Percentiles rank a stretch among this genome's conserved stretches.
phyloP scores from a whole-genome alignment of 2,113 vertebrate genomes.

The Calyptomena viridis region DNA sequence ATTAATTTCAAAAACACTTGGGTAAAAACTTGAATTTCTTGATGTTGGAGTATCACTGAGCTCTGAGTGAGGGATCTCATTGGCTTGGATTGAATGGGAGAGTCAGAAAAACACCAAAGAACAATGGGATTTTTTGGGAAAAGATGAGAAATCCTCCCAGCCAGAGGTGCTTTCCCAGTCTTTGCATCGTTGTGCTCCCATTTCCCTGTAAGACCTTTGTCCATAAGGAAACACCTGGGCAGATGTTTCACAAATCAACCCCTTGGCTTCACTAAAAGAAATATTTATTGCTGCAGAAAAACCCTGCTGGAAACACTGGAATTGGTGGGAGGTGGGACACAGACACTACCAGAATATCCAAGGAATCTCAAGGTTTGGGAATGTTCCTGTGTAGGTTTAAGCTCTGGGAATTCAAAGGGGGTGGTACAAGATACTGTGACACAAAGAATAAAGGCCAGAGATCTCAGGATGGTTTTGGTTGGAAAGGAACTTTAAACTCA shows the following conservation, averaged over 20 bases:
- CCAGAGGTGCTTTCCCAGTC: neutral
- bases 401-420: accelerated
- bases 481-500: neutral
- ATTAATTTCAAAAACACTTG: neutral
- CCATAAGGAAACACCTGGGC: neutral
- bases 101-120: neutral
- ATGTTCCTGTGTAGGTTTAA: neutral
- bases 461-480: neutral
- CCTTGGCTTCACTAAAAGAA: neutral
- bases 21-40: neutral
- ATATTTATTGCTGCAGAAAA: neutral
- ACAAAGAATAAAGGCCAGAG: neutral
- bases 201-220: neutral
- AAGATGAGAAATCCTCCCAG: neutral
- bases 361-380: neutral
- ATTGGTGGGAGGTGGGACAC: neutral
- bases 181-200: neutral
- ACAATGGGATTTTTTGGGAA: neutral
- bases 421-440: neutral
- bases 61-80: neutral
- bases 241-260: neutral
- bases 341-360: neutral
- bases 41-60: neutral
- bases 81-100: neutral
- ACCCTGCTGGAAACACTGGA: neutral